Percentiles rank a stretch among this genome's conserved stretches.
Evolutionary conservation across 2,113 vertebrate species (phyloP).

Genomic region (Varanus komodoensis): DNA sequence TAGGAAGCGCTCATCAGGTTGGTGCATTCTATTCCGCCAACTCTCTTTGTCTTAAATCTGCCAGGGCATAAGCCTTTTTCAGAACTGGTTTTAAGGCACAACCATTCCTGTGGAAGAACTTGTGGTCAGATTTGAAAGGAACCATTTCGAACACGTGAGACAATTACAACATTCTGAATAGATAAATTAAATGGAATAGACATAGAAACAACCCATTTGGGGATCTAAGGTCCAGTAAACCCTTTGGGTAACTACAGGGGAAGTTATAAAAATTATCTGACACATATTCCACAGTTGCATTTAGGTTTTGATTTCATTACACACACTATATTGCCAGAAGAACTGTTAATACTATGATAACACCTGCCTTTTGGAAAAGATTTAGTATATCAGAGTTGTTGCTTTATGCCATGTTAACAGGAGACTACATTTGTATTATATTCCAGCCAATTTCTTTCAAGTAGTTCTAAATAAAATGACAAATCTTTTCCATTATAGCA

Average conservation of each 20-base stretch:
- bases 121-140: conserved; percentile 62
- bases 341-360: neutral
- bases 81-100: conserved; percentile 67
- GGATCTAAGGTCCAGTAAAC: conserved; percentile 42
- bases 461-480: neutral
- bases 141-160: conserved; percentile 72
- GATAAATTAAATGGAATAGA: conserved; percentile 70
- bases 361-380: neutral
- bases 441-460: neutral
- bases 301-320: conserved; percentile 14
- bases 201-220: conserved; percentile 63
- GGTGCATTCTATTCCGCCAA: conserved; percentile 66
- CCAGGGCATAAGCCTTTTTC: conserved; percentile 64
- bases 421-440: neutral
- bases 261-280: conserved; percentile 42
- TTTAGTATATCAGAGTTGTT: neutral
- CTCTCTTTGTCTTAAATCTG: conserved; percentile 70
- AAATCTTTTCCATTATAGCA: neutral
- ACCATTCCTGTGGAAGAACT: conserved; percentile 61
- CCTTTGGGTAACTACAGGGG: conserved; percentile 59
- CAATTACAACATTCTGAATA: conserved; percentile 67
- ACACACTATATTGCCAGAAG: neutral
- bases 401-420: neutral
- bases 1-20: conserved; percentile 66
- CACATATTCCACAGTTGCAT: conserved; percentile 32